These are phyloP conservation scores for Mirounga angustirostris DNA, from an alignment of 2,113 vertebrate genomes.

Conservation along the genomic window DNA sequence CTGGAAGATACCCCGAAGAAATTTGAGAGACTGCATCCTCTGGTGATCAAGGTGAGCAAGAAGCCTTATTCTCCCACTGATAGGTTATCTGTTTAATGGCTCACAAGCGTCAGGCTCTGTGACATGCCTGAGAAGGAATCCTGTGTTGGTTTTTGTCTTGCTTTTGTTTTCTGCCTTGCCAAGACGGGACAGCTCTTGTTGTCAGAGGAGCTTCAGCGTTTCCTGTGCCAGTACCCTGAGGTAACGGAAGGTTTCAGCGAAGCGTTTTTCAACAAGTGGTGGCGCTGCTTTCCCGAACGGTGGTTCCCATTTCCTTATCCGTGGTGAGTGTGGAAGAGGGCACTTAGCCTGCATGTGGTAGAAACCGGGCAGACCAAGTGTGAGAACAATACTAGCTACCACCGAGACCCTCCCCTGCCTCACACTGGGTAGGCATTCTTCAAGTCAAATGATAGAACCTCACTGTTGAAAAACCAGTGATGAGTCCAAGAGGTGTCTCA, in stretches of 20 bases:
- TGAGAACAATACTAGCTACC: too few relatives aligned
- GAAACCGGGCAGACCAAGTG: neutral
- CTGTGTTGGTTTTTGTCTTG: neutral
- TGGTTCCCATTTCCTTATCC: conserved; percentile 85
- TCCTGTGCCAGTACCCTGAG: conserved; percentile 86
- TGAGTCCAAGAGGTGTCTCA: neutral
- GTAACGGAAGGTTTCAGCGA: conserved; percentile 84
- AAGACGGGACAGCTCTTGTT: conserved; percentile 86
- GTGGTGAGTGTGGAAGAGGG: conserved; percentile 84
- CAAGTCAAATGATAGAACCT: neutral
- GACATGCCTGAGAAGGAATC: neutral
- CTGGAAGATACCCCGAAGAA: conserved; percentile 76
- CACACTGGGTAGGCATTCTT: accelerated
- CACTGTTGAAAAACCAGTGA: neutral
- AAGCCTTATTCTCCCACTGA: neutral
- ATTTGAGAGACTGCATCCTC: conserved; percentile 85
- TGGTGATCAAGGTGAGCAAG: conserved; percentile 88
- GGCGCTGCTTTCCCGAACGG: conserved; percentile 83
- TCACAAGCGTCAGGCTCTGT: neutral
- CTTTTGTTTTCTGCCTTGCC: conserved; percentile 38
- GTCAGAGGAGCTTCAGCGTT: conserved; percentile 84
- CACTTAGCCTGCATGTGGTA: accelerated
- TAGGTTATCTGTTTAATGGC: neutral
- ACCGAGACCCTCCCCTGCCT: neutral
- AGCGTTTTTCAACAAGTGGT: conserved; percentile 83